Evolutionary conservation across 2,888 invertebrate genomes (phyloP).

Genomic region (Thecophora atra): DNA sequence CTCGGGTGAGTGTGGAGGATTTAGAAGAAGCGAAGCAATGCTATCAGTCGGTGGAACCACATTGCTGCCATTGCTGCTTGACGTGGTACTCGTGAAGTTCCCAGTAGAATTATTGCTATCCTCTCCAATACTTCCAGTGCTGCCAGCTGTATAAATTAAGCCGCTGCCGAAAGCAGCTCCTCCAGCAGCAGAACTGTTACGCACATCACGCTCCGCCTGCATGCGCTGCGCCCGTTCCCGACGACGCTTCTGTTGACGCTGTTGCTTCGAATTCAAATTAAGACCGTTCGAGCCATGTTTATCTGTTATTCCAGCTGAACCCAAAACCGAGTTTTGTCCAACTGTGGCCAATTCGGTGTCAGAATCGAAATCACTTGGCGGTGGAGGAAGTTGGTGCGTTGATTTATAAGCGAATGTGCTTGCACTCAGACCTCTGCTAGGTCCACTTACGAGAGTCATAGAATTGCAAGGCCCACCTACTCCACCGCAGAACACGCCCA

Average conservation of each 20-base stretch:
- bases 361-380: constrained; percentile 62
- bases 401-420: constrained; percentile 39
- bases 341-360: constrained; percentile 62
- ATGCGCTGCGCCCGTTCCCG: constrained; percentile 92
- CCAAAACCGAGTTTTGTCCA: constrained; percentile 52
- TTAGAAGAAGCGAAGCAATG: constrained; percentile 61
- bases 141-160: constrained; percentile 57
- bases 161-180: constrained; percentile 41
- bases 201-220: constrained; percentile 81
- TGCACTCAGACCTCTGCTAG: constrained; percentile 25
- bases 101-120: constrained; percentile 65
- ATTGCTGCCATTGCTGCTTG: constrained; percentile 62
- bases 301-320: constrained; percentile 46
- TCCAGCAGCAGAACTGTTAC: constrained; percentile 44
- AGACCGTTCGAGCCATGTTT: constrained; percentile 50
- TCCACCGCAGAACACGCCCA: constrained; percentile 39
- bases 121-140: constrained; percentile 63
- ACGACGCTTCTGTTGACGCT: constrained; percentile 80
- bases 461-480: constrained; percentile 40
- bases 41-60: constrained; percentile 63
- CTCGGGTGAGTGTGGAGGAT: constrained; percentile 63
- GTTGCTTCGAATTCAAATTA: constrained; percentile 62
- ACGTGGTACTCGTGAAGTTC: constrained; percentile 62
- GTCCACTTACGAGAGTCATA: constrained; percentile 42
- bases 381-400: constrained; percentile 45